Base-by-base conservation (phyloP, 1,140 invertebrate species). In the Ceratosolen fusciceps region DNA sequence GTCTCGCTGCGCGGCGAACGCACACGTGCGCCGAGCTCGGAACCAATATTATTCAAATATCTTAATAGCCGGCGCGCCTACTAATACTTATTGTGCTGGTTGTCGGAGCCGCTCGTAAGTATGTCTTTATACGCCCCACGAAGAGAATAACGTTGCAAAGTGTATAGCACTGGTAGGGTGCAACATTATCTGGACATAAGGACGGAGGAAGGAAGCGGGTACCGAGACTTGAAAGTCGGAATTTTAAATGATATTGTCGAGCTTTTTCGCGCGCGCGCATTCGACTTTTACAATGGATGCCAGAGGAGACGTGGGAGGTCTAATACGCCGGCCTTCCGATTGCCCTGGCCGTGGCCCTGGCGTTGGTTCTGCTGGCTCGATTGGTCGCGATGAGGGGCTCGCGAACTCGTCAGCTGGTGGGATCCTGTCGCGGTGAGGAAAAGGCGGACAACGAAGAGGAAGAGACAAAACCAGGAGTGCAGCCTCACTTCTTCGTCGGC, bases 31-130 rank as follows among this genome's bases (percentile, higher is more conserved):
- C 54, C 21, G 47, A 31, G 39, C 52, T 58, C 71, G 67, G 58
- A n/a, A 65, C 75, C 65, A 74, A 82, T 82, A 82, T 82, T 82
- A 82, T 82, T 82, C 74, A 82, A 82, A 82, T 82, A 82, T 82
- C 81, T 82, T 82, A 82, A 82, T 82, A 82, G 81, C 74, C 74
- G 58, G 39, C 54, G 76, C 73, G 67, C 80, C 65, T 72, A 52
- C 58, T 72, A 80, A 62, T 76, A 54, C 73, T 62, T 34, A 76
- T 76, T 76, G 73, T 80, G 39, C 10, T 5, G 37, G 24, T 12
- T 39, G 65, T 47, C 60, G 65, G 62, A 65, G 74, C 9, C 14
- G 70, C 43, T 29, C 56, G 70, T 73, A 67, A 79, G 77, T 65
- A 78, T 68, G 56, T 73, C 70, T 79, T 67, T 79, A 73, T 73